Percentiles rank a stretch among this genome's conserved stretches.
These are phyloP conservation scores for Hippocampus abdominalis DNA, from an alignment of 2,113 vertebrate species.

Conservation along the genomic window DNA sequence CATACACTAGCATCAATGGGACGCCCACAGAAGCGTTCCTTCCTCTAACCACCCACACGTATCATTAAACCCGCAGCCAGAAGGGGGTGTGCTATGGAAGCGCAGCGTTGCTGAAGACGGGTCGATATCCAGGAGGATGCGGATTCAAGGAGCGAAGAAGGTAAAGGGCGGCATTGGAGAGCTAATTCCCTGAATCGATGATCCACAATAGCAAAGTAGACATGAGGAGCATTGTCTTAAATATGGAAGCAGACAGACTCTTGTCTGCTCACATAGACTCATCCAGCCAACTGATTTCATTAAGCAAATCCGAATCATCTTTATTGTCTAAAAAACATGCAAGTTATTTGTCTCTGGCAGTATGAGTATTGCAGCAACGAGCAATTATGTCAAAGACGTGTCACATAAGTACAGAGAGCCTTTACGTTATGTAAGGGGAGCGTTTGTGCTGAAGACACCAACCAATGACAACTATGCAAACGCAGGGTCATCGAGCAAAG, in stretches of 20 bases:
- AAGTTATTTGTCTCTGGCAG: too few species aligned
- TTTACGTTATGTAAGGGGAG: too few species aligned
- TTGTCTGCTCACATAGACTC: neutral
- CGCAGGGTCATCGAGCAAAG: too few species aligned
- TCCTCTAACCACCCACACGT: constrained; percentile 26
- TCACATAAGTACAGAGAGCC: too few species aligned
- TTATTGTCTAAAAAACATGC: too few species aligned
- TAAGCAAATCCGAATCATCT: constrained; percentile 40
- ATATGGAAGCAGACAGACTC: constrained; percentile 11
- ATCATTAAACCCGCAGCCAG: constrained; percentile 14
- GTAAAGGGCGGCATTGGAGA: constrained; percentile 42
- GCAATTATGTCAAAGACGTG: too few species aligned
- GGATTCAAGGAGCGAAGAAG: constrained; percentile 31
- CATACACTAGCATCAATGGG: constrained; percentile 5
- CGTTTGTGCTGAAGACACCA: too few species aligned
- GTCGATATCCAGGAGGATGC: constrained; percentile 40
- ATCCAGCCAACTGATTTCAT: constrained; percentile 43
- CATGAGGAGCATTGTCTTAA: constrained; percentile 11
- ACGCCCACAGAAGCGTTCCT: constrained; percentile 4
- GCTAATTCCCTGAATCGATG: constrained; percentile 51
- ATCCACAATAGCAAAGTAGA: constrained; percentile 42
- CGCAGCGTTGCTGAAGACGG: constrained; percentile 18
- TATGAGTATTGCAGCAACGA: too few species aligned
- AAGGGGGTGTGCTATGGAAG: constrained; percentile 21
- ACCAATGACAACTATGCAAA: too few species aligned